Base-by-base conservation (phyloP, 2,797 vertebrate species). In the Luscinia luscinia region DNA sequence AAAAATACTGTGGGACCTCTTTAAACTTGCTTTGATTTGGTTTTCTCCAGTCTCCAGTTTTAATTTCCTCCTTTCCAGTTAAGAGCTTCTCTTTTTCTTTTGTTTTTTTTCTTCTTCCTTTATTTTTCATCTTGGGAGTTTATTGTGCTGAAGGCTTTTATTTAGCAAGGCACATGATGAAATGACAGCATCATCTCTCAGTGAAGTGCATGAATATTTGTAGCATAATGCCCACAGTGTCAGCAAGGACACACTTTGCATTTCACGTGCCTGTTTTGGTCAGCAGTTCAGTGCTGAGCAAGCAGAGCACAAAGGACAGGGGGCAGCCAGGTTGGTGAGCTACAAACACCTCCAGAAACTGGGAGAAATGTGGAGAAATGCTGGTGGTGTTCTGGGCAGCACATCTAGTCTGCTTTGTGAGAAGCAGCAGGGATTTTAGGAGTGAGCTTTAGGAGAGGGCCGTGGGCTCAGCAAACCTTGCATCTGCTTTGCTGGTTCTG, bases 401-500 rank as follows among this genome's bases (percentile, higher is more conserved):
- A 62, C 26, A 16, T n/a, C 13, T 16, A 24, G 27, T 19, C 87
- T 70, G 54, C 43, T 41, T 55, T 66, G 69, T 66, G 67, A 43
- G 66, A 58, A 86, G 62, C 73, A 81, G 89, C 26, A 34, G 73
- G 82, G 83, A 28, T 89, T 75, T 91, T 45, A 58, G 58, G 69
- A 94, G 48, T 17, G 27, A 70, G 62, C 34, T 72, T 72, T 48
- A 61, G 51, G 76, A 94, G 62, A 15, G 24, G 54, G 82, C 93
- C 18, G 2, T 70, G 87, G 79, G 79, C 91, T 69, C 12, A 18
- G 83, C 77, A 84, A 74, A 24, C 40, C 52, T 52, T 43, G 7
- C 66, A 69, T 77, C 91, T 91, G 92, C 66, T n/a, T 84, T 88
- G 91, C 62, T 72, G 51, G 82, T 41, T 93, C 89, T 86, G 34